Evolutionary conservation across 2,113 vertebrate genomes (phyloP), one percentile per base, ranked within the genome.

Genomic region (Cyanoramphus novaezelandiae): DNA sequence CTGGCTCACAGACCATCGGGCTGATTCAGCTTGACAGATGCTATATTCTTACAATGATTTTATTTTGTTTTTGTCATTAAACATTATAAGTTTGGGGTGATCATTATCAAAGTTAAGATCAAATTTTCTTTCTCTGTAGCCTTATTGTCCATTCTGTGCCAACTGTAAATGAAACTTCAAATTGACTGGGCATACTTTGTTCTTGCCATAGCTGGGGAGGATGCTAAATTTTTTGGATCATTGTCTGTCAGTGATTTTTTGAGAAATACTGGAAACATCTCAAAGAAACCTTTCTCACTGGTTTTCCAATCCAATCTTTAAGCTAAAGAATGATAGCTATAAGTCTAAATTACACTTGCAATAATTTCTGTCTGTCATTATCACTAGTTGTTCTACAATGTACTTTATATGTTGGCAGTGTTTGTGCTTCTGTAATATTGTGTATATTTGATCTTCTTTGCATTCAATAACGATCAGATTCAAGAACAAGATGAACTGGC

Each of bases 401-500:
- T 59, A 24, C 7, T 35, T 35, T 35, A 10, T 59, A 24, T 82
- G 81, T 65, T 90, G 76, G 57, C 55, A 86, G 6, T 41, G 27
- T 75, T 90, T 95, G 9, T 18, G 1, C 60, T 78, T 83, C 86
- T 86, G 33, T 74, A 87, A 86, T 79, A 59, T 37, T 86, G 47
- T 90, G 35, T 85, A 37, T 90, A 47, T 86, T 94, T 95, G 39
- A 83, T 95, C 46, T 68, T 94, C 71, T 94, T 95, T 92, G 68
- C 92, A 46, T 95, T 94, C 71, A 89, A 53, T 53, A 95, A 49
- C 0, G 17, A 82, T 93, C 57, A 94, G 53, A 89, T 90, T 86
- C 83, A 86, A 92, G 62, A 78, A n/a, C 78, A 95, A 86, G 88
- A 95, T 94, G 92, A 96, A 85, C 53, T 92, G 88, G 62, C 43